Percentiles rank a stretch among this genome's conserved stretches.
These are phyloP conservation scores for Lycaon pictus DNA, from an alignment of 2,113 vertebrate genomes.

Conservation along the genomic window DNA sequence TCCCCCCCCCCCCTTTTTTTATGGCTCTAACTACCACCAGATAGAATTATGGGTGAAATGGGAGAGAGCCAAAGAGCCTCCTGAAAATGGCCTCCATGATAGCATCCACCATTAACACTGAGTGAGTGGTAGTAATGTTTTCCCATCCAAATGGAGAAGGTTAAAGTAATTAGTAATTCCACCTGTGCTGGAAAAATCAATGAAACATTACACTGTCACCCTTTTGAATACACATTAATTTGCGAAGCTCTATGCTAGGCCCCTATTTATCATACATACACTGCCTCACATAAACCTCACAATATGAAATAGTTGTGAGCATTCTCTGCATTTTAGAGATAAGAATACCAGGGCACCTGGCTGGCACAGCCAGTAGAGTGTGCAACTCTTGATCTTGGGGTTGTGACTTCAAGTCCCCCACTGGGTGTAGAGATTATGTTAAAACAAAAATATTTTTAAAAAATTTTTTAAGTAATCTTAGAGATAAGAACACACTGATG, in stretches of 20 bases:
- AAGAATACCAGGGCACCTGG: background rate
- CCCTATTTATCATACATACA: too few relatives aligned
- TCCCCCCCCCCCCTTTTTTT: background rate
- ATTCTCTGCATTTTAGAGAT: background rate
- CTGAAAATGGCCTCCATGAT: background rate
- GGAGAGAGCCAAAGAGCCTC: background rate
- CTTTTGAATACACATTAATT: background rate
- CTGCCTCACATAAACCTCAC: background rate
- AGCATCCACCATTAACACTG: background rate
- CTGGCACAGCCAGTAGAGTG: background rate
- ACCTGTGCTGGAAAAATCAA: background rate
- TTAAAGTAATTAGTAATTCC: background rate
- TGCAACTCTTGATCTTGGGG: background rate
- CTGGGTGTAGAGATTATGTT: background rate
- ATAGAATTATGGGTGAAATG: background rate
- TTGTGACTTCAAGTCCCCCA: background rate
- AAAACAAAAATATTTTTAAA: background rate
- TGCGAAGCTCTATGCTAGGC: background rate
- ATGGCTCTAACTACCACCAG: background rate
- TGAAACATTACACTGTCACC: background rate
- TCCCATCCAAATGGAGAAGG: background rate
- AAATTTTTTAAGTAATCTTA: background rate
- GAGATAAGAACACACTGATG: background rate
- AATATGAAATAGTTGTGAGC: background rate
- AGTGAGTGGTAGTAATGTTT: background rate